A percentile compares a stretch with the other conserved stretches of the same genome.
Conservation (phyloP, 2,113 vertebrate species). For the Oenanthe melanoleuca region DNA sequence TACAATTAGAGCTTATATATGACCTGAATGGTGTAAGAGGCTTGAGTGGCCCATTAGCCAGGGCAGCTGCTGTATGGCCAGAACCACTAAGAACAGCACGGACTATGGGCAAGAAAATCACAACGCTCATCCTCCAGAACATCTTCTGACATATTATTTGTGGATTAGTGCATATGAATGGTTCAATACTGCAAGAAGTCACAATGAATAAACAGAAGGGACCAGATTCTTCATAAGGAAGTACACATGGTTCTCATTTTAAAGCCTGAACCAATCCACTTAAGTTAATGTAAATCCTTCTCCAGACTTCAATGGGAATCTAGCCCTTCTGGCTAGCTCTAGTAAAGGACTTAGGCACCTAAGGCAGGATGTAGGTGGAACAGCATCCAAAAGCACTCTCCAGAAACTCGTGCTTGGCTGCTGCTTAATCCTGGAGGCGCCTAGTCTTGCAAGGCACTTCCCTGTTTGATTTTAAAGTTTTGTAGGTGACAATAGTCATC, state of each 20-base stretch:
- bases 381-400: conserved; percentile 38
- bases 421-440: conserved; percentile 66
- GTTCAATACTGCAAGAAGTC: conserved; percentile 14
- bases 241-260: conserved; percentile 69
- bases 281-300: conserved; percentile 53
- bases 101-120: not conserved
- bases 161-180: not conserved
- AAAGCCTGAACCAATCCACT: conserved; percentile 34
- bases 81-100: not conserved
- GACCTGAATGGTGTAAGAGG: conserved; percentile 4
- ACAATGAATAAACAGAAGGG: conserved; percentile 35
- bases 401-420: conserved; percentile 42
- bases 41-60: not conserved
- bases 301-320: conserved; percentile 50
- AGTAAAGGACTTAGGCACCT: conserved; percentile 55
- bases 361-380: conserved; percentile 65
- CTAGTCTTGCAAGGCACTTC: conserved; percentile 47
- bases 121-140: not conserved
- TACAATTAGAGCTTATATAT: conserved; percentile 53
- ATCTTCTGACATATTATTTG: not conserved
- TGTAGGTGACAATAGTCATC: conserved; percentile 54
- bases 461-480: conserved; percentile 39
- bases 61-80: not conserved
- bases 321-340: conserved; percentile 44
- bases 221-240: conserved; percentile 17